A percentile compares a stretch with the other conserved stretches of the same genome.
phyloP scores from a whole-genome alignment of 2,113 vertebrate genomes.

The Odontophorus gujanensis region DNA sequence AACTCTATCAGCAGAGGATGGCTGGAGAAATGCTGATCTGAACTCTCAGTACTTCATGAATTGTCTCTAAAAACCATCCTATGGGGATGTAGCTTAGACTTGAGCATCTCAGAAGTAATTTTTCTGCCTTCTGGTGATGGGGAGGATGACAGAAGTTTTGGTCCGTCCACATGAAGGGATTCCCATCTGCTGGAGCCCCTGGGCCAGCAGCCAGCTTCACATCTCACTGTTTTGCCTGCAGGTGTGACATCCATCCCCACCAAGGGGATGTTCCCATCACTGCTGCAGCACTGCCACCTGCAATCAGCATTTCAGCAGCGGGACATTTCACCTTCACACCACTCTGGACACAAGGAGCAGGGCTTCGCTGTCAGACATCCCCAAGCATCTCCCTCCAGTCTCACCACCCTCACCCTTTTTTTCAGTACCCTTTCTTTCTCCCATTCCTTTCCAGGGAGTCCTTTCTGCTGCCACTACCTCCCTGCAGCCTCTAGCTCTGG shows the following conservation, averaged over 20 bases:
- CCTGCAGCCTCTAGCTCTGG: not conserved
- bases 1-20: not conserved
- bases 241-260: rapidly evolving
- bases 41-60: rapidly evolving
- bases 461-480: not conserved
- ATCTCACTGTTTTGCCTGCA: not conserved
- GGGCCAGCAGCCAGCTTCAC: not conserved
- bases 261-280: not conserved
- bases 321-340: not conserved
- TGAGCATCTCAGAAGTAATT: no score
- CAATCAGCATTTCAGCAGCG: not conserved
- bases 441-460: rapidly evolving
- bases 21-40: not conserved
- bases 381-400: not conserved
- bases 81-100: no score
- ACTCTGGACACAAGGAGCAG: not conserved
- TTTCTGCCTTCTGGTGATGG: no score
- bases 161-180: not conserved
- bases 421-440: not conserved
- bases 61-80: not conserved
- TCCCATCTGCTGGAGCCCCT: not conserved
- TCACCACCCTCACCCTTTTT: not conserved
- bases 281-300: not conserved
- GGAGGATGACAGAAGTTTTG: not conserved
- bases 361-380: not conserved